Conservation (phyloP, 2,113 vertebrate genomes). For the Chloebia gouldiae region DNA sequence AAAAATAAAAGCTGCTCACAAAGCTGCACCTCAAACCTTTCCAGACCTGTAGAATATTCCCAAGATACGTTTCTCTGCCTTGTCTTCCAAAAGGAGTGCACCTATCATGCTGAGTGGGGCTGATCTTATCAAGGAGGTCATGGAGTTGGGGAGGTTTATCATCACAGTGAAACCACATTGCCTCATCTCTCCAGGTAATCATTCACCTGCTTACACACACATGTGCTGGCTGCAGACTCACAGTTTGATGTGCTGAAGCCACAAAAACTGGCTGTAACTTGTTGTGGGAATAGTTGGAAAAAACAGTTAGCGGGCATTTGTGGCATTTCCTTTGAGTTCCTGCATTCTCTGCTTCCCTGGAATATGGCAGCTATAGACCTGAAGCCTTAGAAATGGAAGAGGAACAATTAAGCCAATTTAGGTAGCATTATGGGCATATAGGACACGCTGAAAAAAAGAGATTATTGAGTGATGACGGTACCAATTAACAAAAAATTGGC, state of each 20-base stretch:
- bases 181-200: not conserved
- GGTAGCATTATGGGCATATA: not conserved
- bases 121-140: not conserved
- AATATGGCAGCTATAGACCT: not conserved
- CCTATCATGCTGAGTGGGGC: rapidly evolving
- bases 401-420: not conserved
- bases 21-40: not conserved
- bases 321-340: not conserved
- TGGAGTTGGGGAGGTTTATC: not conserved
- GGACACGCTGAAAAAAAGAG: not conserved
- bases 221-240: not conserved
- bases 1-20: not conserved
- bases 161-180: rapidly evolving
- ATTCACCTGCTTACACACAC: not conserved
- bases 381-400: not conserved
- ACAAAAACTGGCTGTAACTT: not conserved
- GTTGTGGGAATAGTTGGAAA: not conserved
- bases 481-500: not conserved
- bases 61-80: rapidly evolving
- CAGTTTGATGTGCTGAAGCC: not conserved
- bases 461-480: not conserved
- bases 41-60: not conserved
- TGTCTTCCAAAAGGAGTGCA: not conserved
- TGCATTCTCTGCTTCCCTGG: not conserved
- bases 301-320: not conserved